Conservation (phyloP, 2,888 invertebrate species). For the Melinopterus prodromus region DNA sequence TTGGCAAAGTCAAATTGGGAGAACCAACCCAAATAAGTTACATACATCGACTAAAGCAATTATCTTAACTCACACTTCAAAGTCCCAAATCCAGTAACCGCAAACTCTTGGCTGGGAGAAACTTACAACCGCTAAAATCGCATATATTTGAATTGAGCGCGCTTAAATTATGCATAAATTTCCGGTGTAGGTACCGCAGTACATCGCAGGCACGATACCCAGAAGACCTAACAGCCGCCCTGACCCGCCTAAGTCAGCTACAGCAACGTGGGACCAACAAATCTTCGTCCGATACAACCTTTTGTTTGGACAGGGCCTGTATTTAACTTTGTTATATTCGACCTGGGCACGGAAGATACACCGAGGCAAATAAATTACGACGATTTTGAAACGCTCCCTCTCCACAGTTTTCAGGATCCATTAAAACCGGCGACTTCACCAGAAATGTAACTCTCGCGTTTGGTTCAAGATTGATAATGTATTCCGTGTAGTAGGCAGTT, state of each 20-base stretch:
- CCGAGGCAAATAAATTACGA: slow-evolving; percentile 53
- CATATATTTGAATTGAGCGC: not conserved
- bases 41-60: not conserved
- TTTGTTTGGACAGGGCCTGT: slow-evolving; percentile 54
- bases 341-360: slow-evolving; percentile 51
- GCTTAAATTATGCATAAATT: slow-evolving; percentile 4
- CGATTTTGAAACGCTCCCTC: slow-evolving; percentile 23
- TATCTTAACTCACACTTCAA: not conserved
- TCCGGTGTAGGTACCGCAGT: slow-evolving; percentile 26
- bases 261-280: slow-evolving; percentile 46
- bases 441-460: not conserved
- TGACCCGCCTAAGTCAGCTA: not conserved
- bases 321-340: slow-evolving; percentile 56
- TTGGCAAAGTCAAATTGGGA: too few species aligned
- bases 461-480: not conserved
- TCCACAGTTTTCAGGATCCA: slow-evolving; percentile 17
- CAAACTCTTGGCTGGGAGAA: not conserved
- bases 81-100: not conserved
- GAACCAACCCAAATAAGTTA: too few species aligned
- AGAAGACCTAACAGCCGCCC: not conserved
- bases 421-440: not conserved
- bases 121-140: not conserved
- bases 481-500: not conserved
- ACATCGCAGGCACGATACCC: slow-evolving; percentile 28
- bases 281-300: slow-evolving; percentile 52